Conservation (phyloP, 2,888 invertebrate genomes). For the Eupithecia subumbrata region DNA sequence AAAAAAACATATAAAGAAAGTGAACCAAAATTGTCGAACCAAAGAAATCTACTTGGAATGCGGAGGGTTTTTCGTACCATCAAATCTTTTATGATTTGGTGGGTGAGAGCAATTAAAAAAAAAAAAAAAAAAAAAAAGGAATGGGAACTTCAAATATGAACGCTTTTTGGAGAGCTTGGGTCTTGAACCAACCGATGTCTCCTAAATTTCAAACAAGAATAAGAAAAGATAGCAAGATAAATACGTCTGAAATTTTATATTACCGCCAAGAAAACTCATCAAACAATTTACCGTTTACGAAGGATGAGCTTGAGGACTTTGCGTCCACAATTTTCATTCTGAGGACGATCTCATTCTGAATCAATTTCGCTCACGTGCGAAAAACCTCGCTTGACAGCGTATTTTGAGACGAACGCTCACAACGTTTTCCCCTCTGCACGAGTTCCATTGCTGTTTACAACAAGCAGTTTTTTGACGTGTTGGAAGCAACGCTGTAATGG, state of each 20-base stretch:
- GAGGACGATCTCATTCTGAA: slow-evolving; percentile 71
- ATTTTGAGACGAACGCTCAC: slow-evolving; percentile 56
- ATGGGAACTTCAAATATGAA: neutral
- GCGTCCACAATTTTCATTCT: slow-evolving; percentile 61
- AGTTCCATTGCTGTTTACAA: slow-evolving; percentile 45
- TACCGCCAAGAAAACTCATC: slow-evolving; percentile 13
- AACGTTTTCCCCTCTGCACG: slow-evolving; percentile 20
- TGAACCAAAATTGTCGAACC: slow-evolving; percentile 9
- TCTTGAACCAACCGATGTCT: neutral
- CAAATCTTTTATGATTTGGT: slow-evolving; percentile 23
- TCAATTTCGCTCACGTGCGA: slow-evolving; percentile 76
- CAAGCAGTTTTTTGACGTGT: neutral
- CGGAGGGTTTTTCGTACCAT: slow-evolving; percentile 19
- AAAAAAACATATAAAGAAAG: slow-evolving; percentile 9
- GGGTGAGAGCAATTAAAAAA: slow-evolving; percentile 14
- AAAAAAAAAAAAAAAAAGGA: too few species aligned
- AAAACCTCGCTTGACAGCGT: slow-evolving; percentile 69
- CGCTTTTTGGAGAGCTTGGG: neutral
- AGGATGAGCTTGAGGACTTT: slow-evolving; percentile 21
- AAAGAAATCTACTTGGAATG: slow-evolving; percentile 14
- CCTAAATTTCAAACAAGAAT: neutral
- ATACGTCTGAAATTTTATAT: neutral
- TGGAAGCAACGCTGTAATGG: slow-evolving; percentile 55
- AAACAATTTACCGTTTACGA: slow-evolving; percentile 33
- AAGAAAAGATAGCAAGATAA: neutral